Base-by-base conservation (phyloP, 2,888 invertebrate species). In the Spisula solida region DNA sequence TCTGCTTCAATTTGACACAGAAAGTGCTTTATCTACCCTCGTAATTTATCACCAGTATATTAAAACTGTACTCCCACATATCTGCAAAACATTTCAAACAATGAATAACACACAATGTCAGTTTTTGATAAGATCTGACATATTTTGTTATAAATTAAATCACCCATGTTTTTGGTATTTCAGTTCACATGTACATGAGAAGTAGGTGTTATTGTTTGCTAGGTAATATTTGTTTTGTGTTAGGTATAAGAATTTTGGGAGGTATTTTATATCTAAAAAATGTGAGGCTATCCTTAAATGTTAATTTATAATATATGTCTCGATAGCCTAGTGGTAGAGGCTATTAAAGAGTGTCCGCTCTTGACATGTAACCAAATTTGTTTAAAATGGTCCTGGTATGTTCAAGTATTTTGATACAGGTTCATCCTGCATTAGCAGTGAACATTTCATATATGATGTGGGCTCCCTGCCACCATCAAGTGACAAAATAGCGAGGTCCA, bases 81-180 rank as follows among this genome's bases (percentile, higher is more conserved):
- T 66, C 10, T 0, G 10, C 12, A 25, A 25, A 66, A 66, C 25
- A 66, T 66, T 66, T 20, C 6, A 66, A 25, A 66, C 60, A 56
- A 56, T 56, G n/a, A n/a, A n/a, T 20, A 56, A 6, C 56, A 56
- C 14, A 12, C n/a, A n/a, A 66, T 66, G 25, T 25, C 60, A 66
- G 10, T 66, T 25, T 66, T 66, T 25, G n/a, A 66, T 66, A 25
- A 66, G n/a, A 25, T 25, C 10, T 25, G 60, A 25, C 60, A 66
- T 66, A 66, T 66, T 66, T 66, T 66, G 60, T 66, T 66, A 25
- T 10, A n/a, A n/a, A n/a, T 2, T 66, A 66, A 66, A 66, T 66
- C 60, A 20, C 60, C 25, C 60, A 25, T 12, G 12, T 51, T 51
- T 51, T 14, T 51, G 51, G 18, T 20, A 56, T 20, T 56, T 56